These are phyloP conservation scores for Ochropleura plecta DNA, from an alignment of 2,888 invertebrate genomes.

Conservation along the genomic window DNA sequence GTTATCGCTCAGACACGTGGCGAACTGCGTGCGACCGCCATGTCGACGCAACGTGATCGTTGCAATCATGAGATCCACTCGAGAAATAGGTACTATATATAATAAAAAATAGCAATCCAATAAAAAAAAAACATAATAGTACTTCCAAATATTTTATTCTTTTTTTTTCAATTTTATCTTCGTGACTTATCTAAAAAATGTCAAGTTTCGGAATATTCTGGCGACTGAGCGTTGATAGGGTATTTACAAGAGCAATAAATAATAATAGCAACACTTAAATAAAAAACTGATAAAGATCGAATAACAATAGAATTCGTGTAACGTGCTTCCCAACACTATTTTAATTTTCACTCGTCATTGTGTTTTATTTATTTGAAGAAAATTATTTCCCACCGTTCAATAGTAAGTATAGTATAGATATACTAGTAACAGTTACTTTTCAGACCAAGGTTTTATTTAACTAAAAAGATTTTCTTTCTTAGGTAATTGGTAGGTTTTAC, in stretches of 20 bases:
- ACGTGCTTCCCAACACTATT: constrained; percentile 22
- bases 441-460: not conserved
- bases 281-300: constrained; percentile 21
- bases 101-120: constrained; percentile 44
- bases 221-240: not conserved
- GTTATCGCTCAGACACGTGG: constrained; percentile 80
- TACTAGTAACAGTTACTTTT: not conserved
- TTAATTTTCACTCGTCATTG: constrained; percentile 37
- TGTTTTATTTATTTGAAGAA: constrained; percentile 18
- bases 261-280: constrained; percentile 10
- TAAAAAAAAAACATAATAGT: constrained; percentile 36
- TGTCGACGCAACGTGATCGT: constrained; percentile 77
- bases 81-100: constrained; percentile 51
- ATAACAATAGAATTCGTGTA: constrained; percentile 30
- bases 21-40: constrained; percentile 75
- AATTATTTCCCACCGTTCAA: constrained; percentile 12
- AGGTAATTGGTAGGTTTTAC: not conserved
- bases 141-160: constrained; percentile 12
- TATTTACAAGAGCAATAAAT: not conserved
- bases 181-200: constrained; percentile 8
- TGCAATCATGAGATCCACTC: constrained; percentile 67
- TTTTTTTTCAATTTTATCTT: constrained; percentile 14
- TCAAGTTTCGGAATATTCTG: constrained; percentile 18
- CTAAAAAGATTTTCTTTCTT: not conserved
- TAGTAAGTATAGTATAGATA: constrained; percentile 4